Evolutionary conservation across 2,113 vertebrate species (phyloP).

Genomic region (Equus przewalskii): DNA sequence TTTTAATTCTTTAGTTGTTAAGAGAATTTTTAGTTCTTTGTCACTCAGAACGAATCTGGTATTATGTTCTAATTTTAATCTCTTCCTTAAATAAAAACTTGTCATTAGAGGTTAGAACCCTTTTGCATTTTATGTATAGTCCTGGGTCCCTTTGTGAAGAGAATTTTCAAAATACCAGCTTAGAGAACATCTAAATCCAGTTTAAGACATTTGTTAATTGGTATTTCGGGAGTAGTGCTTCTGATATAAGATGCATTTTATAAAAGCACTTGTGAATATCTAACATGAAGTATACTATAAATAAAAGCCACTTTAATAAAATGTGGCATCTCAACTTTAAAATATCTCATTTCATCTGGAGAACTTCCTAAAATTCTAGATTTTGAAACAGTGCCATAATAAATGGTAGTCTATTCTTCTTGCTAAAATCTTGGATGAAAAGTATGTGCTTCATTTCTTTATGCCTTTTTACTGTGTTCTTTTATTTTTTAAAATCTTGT

Average conservation of each 20-base stretch:
- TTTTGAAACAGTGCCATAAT: constrained; percentile 34
- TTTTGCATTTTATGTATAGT: constrained; percentile 72
- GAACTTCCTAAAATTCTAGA: constrained; percentile 23
- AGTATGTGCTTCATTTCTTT: neutral
- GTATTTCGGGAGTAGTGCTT: constrained; percentile 38
- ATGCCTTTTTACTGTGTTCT: neutral
- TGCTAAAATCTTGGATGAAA: constrained; percentile 47
- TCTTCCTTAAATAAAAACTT: constrained; percentile 72
- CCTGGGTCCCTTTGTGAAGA: constrained; percentile 71
- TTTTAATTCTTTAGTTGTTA: constrained; percentile 30
- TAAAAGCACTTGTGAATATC: constrained; percentile 57
- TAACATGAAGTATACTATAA: constrained; percentile 59
- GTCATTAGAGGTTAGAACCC: constrained; percentile 52
- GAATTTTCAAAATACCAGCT: constrained; percentile 75
- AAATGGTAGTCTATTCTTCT: neutral
- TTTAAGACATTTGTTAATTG: constrained; percentile 66
- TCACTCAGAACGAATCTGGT: constrained; percentile 62
- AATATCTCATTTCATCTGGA: neutral
- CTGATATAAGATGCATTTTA: constrained; percentile 38
- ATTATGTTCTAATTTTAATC: constrained; percentile 39
- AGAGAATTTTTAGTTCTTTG: constrained; percentile 29
- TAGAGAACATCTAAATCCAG: constrained; percentile 68
- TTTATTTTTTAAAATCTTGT: neutral
- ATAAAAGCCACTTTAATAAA: constrained; percentile 40
- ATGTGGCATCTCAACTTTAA: constrained; percentile 47